phyloP scores from a whole-genome alignment of 2,797 vertebrate genomes.

The Taenioides sp. region DNA sequence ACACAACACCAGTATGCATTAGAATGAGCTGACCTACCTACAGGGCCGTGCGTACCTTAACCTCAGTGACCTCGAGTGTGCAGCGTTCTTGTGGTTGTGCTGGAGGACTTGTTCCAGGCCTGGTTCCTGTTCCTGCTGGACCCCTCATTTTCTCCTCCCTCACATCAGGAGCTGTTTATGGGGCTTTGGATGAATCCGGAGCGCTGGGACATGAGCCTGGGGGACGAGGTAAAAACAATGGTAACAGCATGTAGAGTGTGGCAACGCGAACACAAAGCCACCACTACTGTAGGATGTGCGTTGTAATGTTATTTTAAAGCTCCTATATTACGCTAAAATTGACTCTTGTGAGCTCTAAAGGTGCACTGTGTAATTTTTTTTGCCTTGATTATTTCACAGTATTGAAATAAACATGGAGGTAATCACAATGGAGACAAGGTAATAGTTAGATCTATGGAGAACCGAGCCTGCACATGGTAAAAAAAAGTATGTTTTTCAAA shows the following conservation, averaged over 20 bases:
- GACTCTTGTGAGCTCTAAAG: too few relatives aligned
- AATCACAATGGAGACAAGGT: too few relatives aligned
- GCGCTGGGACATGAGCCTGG: constrained; percentile 42
- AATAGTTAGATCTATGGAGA: too few relatives aligned
- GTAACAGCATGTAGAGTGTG: constrained; percentile 42
- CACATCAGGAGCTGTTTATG: constrained; percentile 67
- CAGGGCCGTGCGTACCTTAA: constrained; percentile 13
- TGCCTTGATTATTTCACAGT: too few relatives aligned
- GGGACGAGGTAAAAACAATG: constrained; percentile 35
- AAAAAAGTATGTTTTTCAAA: too few relatives aligned
- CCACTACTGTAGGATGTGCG: constrained; percentile 26
- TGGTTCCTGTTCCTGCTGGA: constrained; percentile 45
- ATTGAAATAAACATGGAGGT: too few relatives aligned
- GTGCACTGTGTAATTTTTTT: too few relatives aligned
- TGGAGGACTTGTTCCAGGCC: constrained; percentile 24
- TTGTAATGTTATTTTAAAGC: not conserved
- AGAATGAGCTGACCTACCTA: too few relatives aligned
- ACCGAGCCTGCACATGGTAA: too few relatives aligned
- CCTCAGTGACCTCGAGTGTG: not conserved
- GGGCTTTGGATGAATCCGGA: constrained; percentile 51
- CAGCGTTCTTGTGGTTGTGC: not conserved
- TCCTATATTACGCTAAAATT: too few relatives aligned
- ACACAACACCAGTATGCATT: too few relatives aligned
- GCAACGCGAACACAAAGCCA: constrained; percentile 24
- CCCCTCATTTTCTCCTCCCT: constrained; percentile 26